phyloP scores from a whole-genome alignment of 2,888 invertebrate species.

The Dorcus hopei region DNA sequence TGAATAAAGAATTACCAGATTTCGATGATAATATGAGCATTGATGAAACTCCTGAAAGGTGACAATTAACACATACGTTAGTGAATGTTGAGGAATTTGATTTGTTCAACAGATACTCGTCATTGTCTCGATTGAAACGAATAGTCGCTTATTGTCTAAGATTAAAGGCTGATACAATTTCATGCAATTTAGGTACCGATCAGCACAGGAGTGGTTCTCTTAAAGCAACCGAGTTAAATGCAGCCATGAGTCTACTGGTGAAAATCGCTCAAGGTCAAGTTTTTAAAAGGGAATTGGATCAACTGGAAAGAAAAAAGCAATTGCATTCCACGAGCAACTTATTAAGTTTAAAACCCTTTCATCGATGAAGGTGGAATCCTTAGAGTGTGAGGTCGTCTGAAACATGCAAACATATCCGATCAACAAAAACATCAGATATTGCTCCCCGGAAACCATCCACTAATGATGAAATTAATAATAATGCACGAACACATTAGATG shows the following conservation, averaged over 20 bases:
- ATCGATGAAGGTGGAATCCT: slow-evolving; percentile 8
- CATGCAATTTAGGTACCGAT: neutral
- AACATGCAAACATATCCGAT: neutral
- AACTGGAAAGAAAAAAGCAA: neutral
- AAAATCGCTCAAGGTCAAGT: neutral
- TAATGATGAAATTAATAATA: slow-evolving; percentile 5
- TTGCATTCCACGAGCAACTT: neutral
- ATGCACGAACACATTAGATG: slow-evolving; percentile 5
- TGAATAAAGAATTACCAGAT: neutral
- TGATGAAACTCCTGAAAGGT: neutral
- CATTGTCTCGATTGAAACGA: neutral
- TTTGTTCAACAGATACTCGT: neutral
- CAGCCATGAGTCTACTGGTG: neutral
- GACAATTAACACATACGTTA: neutral
- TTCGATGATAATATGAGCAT: neutral
- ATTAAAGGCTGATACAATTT: too few relatives aligned
- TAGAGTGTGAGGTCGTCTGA: slow-evolving; percentile 11
- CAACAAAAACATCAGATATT: slow-evolving; percentile 6
- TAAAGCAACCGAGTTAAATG: neutral
- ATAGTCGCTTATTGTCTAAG: neutral
- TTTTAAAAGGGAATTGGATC: slow-evolving; percentile 1
- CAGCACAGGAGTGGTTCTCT: neutral
- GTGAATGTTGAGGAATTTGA: neutral
- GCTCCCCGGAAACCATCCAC: slow-evolving; percentile 2
- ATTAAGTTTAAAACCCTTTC: slow-evolving; percentile 5